phyloP scores from a whole-genome alignment of 2,113 vertebrate genomes.

The Salvelinus fontinalis region DNA sequence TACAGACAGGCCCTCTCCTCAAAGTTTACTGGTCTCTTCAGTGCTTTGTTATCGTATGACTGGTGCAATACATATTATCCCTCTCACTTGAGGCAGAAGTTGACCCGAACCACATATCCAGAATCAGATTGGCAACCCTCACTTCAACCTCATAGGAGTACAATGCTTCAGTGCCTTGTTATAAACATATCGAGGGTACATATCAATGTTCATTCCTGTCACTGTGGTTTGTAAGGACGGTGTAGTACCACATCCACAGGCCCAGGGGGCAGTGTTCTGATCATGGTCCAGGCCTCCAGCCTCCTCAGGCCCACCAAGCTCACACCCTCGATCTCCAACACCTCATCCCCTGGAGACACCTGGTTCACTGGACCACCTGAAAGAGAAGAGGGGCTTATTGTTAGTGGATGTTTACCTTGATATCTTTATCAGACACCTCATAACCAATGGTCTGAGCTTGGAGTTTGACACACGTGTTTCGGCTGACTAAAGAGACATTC shows the following conservation, averaged over 20 bases:
- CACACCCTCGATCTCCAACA: conserved; percentile 67
- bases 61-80: background rate
- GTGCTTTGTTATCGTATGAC: conserved; percentile 1
- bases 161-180: background rate
- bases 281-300: conserved; percentile 75
- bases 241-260: conserved; percentile 70
- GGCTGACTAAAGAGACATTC: too few relatives aligned
- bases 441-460: too few relatives aligned
- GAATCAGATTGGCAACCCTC: background rate
- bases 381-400: background rate
- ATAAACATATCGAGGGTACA: too few relatives aligned
- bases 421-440: too few relatives aligned
- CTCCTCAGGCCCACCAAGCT: conserved; percentile 68
- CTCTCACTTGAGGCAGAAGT: background rate
- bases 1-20: conserved; percentile 6
- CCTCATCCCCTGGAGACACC: conserved; percentile 71
- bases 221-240: conserved; percentile 38
- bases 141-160: background rate
- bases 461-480: too few relatives aligned
- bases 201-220: background rate
- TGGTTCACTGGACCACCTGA: conserved; percentile 72
- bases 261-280: conserved; percentile 68
- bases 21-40: conserved; percentile 4
- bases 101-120: background rate
- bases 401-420: too few relatives aligned